Percentiles rank a stretch among this genome's conserved stretches.
These are phyloP conservation scores for Hirtodrosophila duncani DNA, from an alignment of 2,888 invertebrate species.

Conservation along the genomic window DNA sequence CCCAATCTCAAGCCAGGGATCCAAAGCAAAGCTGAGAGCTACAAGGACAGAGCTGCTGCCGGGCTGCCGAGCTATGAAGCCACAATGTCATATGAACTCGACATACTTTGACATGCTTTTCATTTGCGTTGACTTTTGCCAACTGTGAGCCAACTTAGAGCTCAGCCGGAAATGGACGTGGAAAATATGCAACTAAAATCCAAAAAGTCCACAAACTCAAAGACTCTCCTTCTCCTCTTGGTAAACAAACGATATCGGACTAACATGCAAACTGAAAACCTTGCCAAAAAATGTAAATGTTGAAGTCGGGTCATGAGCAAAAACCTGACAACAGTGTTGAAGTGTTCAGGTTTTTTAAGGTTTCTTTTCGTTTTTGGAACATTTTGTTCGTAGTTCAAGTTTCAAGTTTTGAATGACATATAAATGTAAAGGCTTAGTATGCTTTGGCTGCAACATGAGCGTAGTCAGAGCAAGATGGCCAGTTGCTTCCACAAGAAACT, in stretches of 20 bases:
- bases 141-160: slow-evolving; percentile 30
- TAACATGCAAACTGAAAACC: slow-evolving; percentile 33
- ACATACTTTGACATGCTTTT: slow-evolving; percentile 55
- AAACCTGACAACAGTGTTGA: slow-evolving; percentile 35
- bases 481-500: too few relatives aligned
- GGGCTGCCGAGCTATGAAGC: slow-evolving; percentile 8
- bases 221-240: slow-evolving; percentile 11
- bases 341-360: slow-evolving; percentile 19
- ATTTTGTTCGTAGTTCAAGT: too few relatives aligned
- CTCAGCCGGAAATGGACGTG: slow-evolving; percentile 40
- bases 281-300: slow-evolving; percentile 25
- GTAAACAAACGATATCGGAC: slow-evolving; percentile 46
- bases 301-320: slow-evolving; percentile 21
- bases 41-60: slow-evolving; percentile 1
- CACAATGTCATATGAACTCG: slow-evolving; percentile 51
- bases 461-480: too few relatives aligned
- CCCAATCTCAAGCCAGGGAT: too few relatives aligned
- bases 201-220: slow-evolving; percentile 31
- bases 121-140: slow-evolving; percentile 56
- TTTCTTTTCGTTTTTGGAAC: background rate
- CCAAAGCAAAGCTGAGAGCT: too few relatives aligned
- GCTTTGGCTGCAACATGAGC: too few relatives aligned
- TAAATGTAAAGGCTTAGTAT: too few relatives aligned
- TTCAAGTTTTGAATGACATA: too few relatives aligned
- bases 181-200: slow-evolving; percentile 42